Evolutionary conservation across 2,888 invertebrate genomes (phyloP).

Genomic region (Mayetiola destructor): DNA sequence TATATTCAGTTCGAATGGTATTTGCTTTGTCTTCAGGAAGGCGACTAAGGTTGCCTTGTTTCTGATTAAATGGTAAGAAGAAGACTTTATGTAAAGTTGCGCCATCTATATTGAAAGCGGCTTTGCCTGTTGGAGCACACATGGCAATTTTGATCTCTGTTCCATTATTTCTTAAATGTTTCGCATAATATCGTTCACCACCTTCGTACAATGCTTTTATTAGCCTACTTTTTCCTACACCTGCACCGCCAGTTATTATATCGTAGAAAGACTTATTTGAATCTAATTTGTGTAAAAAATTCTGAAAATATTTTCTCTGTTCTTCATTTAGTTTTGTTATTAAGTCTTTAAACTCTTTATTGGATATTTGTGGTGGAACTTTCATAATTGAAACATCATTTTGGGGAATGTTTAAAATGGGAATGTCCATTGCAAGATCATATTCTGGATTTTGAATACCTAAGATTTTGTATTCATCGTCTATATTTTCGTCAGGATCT

Average conservation of each 20-base stretch:
- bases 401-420: too few relatives aligned
- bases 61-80: slow-evolving; percentile 18
- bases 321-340: too few relatives aligned
- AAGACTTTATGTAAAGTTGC: slow-evolving; percentile 23
- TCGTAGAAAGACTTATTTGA: slow-evolving; percentile 13
- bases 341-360: too few relatives aligned
- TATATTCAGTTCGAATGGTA: slow-evolving; percentile 15
- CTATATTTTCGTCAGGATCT: too few relatives aligned
- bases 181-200: slow-evolving; percentile 20
- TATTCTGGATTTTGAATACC: too few relatives aligned
- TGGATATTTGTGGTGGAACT: too few relatives aligned
- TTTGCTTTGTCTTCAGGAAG: slow-evolving; percentile 16
- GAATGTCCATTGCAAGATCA: too few relatives aligned
- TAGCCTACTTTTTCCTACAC: slow-evolving; percentile 25
- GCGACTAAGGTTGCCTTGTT: not conserved
- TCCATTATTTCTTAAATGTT: slow-evolving; percentile 18
- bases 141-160: slow-evolving; percentile 20
- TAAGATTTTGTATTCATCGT: too few relatives aligned
- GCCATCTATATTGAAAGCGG: slow-evolving; percentile 22
- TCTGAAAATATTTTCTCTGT: slow-evolving; percentile 16
- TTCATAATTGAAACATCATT: too few relatives aligned
- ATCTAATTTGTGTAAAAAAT: slow-evolving; percentile 17
- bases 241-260: slow-evolving; percentile 23
- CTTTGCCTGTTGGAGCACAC: slow-evolving; percentile 22
- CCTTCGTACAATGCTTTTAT: slow-evolving; percentile 23